Evolutionary conservation across 2,888 invertebrate species (phyloP), one percentile per base, ranked within the genome.

Genomic region (Macrophya alboannulata): DNA sequence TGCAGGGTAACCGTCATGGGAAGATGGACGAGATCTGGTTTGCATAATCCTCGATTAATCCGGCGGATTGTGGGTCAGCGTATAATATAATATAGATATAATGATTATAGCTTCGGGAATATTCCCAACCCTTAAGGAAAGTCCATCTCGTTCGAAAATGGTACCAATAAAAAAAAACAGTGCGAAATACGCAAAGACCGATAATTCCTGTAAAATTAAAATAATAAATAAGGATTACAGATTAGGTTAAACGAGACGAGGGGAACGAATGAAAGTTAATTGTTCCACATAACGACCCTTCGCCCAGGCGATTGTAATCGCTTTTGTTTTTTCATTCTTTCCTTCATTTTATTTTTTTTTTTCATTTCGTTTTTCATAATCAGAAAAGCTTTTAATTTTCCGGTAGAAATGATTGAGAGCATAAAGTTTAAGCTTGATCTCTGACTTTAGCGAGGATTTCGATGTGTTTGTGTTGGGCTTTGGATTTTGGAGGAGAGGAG

Each of bases 41-140:
- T 85, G 85, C 85, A 85, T 85, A 85, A 81, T 85, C 85, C 62
- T 62, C 15, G 25, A 77, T 37, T 77, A 77, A 77, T 43, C 25
- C 77, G 9, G 74, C 45, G 12, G 21, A 74, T 74, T 74, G 21
- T 31, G 17, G n/a, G 45, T 5, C 74, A 12, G 43, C n/a, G 21
- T 21, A 74, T 74, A 74, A 45, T 43, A 25, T 43, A 45, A 21
- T 45, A 74, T 43, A 21, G 45, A 45, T 12, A n/a, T 45, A n/a
- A 45, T 45, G n/a, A 43, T 45, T 12, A 74, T 74, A 74, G n/a
- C 43, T 71, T 9, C 4, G 45, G 74, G 43, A 12, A 62, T 68
- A 37, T 37, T 15, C 68, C 37, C 37, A n/a, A n/a, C 15, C 15
- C 40, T 37, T 8, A 37, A 71, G 2, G 71, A 71, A 71, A 62